These are phyloP conservation scores for Trilocha varians DNA, from an alignment of 2,888 invertebrate genomes.

Conservation along the genomic window DNA sequence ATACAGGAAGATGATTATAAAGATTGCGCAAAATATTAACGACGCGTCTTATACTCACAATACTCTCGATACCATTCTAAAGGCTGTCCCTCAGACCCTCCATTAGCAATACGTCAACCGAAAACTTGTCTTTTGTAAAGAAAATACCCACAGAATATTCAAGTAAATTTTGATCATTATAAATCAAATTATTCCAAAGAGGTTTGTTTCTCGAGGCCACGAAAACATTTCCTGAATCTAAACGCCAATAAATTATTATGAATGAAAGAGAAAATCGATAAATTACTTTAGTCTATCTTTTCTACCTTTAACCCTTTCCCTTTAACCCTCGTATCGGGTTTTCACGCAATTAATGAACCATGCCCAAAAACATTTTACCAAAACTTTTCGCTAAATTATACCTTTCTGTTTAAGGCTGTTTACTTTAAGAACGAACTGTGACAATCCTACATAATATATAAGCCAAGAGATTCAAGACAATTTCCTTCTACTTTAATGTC, in stretches of 20 bases:
- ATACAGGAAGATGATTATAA: too few relatives aligned
- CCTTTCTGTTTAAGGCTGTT: neutral
- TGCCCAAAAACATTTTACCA: neutral
- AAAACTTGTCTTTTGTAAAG: neutral
- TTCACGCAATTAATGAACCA: neutral
- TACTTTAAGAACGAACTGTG: neutral
- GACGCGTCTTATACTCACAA: too few relatives aligned
- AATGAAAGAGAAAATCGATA: neutral
- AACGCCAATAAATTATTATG: neutral
- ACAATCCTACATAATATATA: neutral
- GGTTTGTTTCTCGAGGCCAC: too few relatives aligned
- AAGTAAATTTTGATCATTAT: too few relatives aligned
- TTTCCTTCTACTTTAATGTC: too few relatives aligned
- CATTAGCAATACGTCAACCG: neutral
- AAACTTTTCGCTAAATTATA: neutral
- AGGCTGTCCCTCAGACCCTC: neutral
- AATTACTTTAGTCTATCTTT: neutral
- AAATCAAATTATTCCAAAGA: too few relatives aligned
- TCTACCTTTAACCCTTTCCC: neutral
- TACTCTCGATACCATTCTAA: too few relatives aligned
- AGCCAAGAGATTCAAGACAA: neutral
- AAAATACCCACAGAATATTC: neutral
- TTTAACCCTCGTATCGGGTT: neutral
- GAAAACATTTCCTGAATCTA: neutral
- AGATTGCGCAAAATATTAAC: too few relatives aligned